Percentiles rank a stretch among this genome's conserved stretches.
Conservation (phyloP, 2,888 invertebrate genomes). For the Thymelicus acteon region DNA sequence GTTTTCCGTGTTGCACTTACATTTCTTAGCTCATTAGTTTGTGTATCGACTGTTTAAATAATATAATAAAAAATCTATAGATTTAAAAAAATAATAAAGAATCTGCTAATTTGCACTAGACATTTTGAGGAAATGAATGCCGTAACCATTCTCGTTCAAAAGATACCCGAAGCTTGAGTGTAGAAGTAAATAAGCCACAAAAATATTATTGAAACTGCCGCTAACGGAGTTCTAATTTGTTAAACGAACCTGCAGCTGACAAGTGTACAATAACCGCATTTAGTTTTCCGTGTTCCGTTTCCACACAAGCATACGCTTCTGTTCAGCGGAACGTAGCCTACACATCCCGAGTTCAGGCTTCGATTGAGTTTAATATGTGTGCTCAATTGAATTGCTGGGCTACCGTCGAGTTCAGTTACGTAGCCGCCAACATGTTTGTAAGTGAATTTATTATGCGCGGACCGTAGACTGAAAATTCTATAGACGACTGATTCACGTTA, state of each 20-base stretch:
- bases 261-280: slow-evolving; percentile 9
- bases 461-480: neutral
- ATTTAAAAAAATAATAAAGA: no score
- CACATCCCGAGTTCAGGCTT: slow-evolving; percentile 4
- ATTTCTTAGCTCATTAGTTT: no score
- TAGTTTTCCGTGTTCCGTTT: slow-evolving; percentile 5
- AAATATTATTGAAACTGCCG: no score
- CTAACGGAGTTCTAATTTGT: slow-evolving; percentile 8
- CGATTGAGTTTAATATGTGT: slow-evolving; percentile 25
- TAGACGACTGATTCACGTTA: neutral
- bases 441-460: slow-evolving; percentile 18
- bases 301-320: neutral
- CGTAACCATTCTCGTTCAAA: no score
- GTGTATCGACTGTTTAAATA: no score
- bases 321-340: slow-evolving; percentile 3
- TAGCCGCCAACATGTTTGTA: slow-evolving; percentile 14
- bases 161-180: no score
- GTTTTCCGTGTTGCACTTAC: no score
- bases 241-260: slow-evolving; percentile 13
- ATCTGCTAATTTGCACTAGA: no score
- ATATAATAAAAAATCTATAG: no score
- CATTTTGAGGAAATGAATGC: no score
- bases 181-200: no score
- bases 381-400: slow-evolving; percentile 22
- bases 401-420: slow-evolving; percentile 12